Conservation (phyloP, 2,888 invertebrate genomes). For the Sesamia inferens region DNA sequence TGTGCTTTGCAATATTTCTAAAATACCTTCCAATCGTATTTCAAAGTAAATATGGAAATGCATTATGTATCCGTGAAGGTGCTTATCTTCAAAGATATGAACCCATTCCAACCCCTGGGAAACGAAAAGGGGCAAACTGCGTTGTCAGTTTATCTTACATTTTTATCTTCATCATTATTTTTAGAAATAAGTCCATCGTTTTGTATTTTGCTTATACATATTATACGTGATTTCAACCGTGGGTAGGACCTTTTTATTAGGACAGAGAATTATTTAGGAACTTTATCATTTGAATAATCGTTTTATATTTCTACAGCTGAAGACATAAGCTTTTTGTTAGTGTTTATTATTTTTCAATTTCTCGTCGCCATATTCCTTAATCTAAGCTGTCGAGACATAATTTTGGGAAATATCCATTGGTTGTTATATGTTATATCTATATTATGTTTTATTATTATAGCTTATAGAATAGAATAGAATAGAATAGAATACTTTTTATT, state of each 20-base stretch:
- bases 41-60: slow-evolving; percentile 51
- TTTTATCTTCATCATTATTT: slow-evolving; percentile 55
- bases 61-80: slow-evolving; percentile 34
- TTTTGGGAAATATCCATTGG: no score
- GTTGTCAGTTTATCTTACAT: slow-evolving; percentile 50
- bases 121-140: slow-evolving; percentile 34
- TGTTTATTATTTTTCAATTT: no score
- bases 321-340: no score
- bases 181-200: slow-evolving; percentile 18
- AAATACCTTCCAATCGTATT: slow-evolving; percentile 42
- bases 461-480: no score
- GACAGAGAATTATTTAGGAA: no score
- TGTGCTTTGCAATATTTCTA: slow-evolving; percentile 34
- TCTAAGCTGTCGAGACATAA: no score
- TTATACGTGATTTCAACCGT: background rate
- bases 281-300: no score
- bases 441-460: no score
- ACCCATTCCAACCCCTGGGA: slow-evolving; percentile 43
- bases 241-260: background rate
- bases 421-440: no score
- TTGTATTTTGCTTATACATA: background rate
- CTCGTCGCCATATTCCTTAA: no score
- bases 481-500: no score
- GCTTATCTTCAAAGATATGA: slow-evolving; percentile 55
- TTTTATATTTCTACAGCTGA: background rate